Evolutionary conservation across 2,113 vertebrate species (phyloP).

Genomic region (Sarotherodon lohbergeri): DNA sequence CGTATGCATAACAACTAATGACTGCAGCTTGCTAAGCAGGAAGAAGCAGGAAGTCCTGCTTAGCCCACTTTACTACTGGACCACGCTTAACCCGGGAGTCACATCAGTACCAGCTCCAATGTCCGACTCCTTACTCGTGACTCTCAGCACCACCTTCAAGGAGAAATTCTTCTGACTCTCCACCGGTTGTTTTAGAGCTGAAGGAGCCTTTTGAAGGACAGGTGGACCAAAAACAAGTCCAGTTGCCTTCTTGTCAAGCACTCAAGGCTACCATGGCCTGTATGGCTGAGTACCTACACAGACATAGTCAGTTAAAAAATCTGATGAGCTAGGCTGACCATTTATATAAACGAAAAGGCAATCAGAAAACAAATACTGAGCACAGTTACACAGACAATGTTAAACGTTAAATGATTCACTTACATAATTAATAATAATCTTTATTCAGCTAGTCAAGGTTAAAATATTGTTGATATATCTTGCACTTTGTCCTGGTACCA

Average conservation of each 20-base stretch:
- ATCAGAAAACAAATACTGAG: neutral
- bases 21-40: neutral
- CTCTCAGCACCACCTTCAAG: neutral
- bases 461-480: neutral
- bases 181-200: neutral
- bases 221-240: neutral
- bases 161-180: neutral
- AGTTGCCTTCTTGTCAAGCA: neutral
- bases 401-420: rapidly evolving
- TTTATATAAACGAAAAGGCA: rapidly evolving
- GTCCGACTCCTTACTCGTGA: neutral
- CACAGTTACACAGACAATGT: neutral
- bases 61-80: neutral
- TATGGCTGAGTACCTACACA: neutral
- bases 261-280: neutral
- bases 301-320: neutral
- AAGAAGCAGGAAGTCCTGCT: neutral
- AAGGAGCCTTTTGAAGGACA: neutral
- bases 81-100: rapidly evolving
- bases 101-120: too few species aligned
- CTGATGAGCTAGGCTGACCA: rapidly evolving
- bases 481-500: neutral
- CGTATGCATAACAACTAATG: rapidly evolving
- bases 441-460: neutral
- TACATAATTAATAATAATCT: neutral